Evolutionary conservation across 2,888 invertebrate genomes (phyloP), one percentile per base, ranked within the genome.

Genomic region (Athalia circularis): DNA sequence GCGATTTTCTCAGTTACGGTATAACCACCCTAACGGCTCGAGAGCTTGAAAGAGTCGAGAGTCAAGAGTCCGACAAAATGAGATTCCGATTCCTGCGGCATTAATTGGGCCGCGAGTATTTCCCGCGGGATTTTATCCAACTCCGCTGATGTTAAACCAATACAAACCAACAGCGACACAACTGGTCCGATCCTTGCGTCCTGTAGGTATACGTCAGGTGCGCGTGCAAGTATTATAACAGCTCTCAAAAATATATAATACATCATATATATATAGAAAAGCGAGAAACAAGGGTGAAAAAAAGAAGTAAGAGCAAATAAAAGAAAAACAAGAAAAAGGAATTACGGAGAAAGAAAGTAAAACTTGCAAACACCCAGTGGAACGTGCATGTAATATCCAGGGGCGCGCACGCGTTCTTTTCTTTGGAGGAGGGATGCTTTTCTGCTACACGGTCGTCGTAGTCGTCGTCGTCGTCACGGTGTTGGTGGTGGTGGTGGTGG

Each of bases 71-170:
- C 78, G 81, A 80, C 85, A 83, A 86, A 87, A 89, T 88, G 88
- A 89, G 87, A 88, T 88, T 87, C 84, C 88, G 87, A 89, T 88
- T 86, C 83, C 81, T 79, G 74, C 61, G 83, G 85, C 86, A 88
- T 89, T 89, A 88, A 89, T 89, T 88, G 88, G 85, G 83, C 85
- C 80, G 80, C 68, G 67, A 74, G 85, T 86, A 88, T 89, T 89
- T 88, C 89, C 89, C 89, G 84, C 83, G 89, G 86, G 86, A 80
- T 84, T 65, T 57, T 15, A 43, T 48, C 76, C 59, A 57, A n/a
- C 74, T 52, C 29, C 29, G 29, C 29, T 29, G 29, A 29, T 29
- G 29, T 29, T 29, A 29, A 29, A 29, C 29, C 29, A 29, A 29
- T 29, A 29, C 29, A 29, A 29, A 29, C 29, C 2, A 29, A 29